These are phyloP conservation scores for Enoplosus armatus DNA, from an alignment of 2,797 vertebrate species.

Conservation along the genomic window DNA sequence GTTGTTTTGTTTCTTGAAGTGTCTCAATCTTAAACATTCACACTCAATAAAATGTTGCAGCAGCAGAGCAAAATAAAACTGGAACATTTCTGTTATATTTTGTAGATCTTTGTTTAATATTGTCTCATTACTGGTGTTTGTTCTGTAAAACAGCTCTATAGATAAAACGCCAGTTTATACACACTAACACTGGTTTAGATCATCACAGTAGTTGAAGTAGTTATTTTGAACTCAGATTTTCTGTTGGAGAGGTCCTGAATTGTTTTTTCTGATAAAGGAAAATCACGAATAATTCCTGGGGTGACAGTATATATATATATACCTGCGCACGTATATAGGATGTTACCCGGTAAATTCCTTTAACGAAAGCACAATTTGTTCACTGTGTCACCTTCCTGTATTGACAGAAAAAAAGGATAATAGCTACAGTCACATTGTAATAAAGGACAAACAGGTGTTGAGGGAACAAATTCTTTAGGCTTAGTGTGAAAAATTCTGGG, in stretches of 20 bases:
- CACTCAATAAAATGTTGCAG: constrained; percentile 13
- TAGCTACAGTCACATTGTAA: constrained; percentile 43
- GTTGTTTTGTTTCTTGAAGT: constrained; percentile 23
- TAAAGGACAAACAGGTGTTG: constrained; percentile 21
- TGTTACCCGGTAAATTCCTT: not conserved
- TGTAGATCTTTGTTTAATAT: not conserved
- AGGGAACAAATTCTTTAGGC: constrained; percentile 23
- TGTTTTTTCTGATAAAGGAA: not conserved
- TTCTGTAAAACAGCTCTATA: constrained; percentile 38
- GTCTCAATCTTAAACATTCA: constrained; percentile 16
- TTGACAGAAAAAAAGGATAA: constrained; percentile 20
- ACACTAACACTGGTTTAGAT: constrained; percentile 43
- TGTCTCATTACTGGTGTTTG: constrained; percentile 27
- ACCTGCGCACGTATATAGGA: not conserved
- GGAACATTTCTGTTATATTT: constrained; percentile 13
- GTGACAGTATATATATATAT: not conserved
- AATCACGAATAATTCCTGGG: constrained; percentile 9
- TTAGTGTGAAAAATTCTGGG: constrained; percentile 42
- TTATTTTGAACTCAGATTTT: constrained; percentile 19
- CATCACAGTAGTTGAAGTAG: constrained; percentile 18
- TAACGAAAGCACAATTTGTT: constrained; percentile 31
- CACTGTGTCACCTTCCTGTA: constrained; percentile 23
- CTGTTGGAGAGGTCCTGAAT: constrained; percentile 5
- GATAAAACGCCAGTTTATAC: constrained; percentile 19
- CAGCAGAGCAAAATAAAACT: constrained; percentile 35